Conservation (phyloP, 2,797 vertebrate genomes). For the Sternotherus odoratus region DNA sequence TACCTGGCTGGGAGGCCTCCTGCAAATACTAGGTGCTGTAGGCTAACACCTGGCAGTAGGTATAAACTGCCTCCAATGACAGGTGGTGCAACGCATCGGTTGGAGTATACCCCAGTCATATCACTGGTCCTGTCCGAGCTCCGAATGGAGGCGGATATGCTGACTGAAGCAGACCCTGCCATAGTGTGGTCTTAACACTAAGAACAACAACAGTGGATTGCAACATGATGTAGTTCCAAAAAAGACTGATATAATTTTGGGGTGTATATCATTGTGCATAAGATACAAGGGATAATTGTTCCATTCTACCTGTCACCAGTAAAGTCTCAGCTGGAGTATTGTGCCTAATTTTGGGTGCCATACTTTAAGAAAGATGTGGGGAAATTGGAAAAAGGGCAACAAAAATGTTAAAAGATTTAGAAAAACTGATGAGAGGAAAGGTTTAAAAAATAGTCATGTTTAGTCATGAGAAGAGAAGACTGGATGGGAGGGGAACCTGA, state of each 20-base stretch:
- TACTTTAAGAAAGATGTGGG: not conserved
- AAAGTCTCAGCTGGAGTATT: not conserved
- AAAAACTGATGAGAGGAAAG: not conserved
- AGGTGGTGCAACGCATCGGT: no score
- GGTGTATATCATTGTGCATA: not conserved
- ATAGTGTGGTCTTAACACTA: no score
- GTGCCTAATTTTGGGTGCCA: not conserved
- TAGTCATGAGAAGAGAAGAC: not conserved
- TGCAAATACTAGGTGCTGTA: no score
- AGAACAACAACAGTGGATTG: no score
- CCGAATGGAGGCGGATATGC: no score
- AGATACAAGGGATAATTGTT: not conserved
- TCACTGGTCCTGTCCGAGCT: no score
- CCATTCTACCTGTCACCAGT: not conserved
- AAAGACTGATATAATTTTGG: not conserved
- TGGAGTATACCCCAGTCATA: no score
- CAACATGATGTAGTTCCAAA: not conserved
- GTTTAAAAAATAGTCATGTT: not conserved
- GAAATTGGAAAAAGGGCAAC: not conserved
- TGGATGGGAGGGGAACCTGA: not conserved
- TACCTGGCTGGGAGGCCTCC: no score
- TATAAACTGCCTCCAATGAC: no score
- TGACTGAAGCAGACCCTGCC: no score
- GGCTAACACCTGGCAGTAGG: no score
- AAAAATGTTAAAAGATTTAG: not conserved